Conservation (phyloP, 1,140 invertebrate genomes). For the Ylistrum balloti region DNA sequence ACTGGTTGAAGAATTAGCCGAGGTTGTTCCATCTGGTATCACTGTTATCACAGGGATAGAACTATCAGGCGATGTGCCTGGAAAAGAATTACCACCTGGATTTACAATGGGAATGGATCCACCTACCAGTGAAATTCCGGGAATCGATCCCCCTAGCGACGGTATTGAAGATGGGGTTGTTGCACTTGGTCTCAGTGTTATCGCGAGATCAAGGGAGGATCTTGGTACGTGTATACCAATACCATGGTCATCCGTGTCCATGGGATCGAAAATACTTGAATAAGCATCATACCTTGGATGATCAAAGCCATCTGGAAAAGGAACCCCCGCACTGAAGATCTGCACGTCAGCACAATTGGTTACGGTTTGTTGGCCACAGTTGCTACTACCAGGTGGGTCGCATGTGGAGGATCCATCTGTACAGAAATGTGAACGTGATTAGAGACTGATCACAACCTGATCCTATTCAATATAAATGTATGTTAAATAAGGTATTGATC, state of each 20-base stretch:
- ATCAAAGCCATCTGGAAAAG: background rate
- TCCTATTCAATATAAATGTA: too few species aligned
- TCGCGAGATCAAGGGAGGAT: background rate
- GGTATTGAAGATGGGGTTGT: too few species aligned
- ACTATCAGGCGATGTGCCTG: background rate
- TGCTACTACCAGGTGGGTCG: background rate
- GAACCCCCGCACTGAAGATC: background rate
- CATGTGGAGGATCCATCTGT: background rate
- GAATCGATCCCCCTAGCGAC: background rate
- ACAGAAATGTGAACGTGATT: background rate
- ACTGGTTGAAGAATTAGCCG: too few species aligned
- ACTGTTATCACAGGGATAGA: too few species aligned
- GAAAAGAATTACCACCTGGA: background rate
- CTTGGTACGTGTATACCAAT: background rate
- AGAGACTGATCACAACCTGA: background rate
- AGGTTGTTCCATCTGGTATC: too few species aligned
- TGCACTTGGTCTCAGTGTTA: background rate
- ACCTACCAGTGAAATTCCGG: background rate
- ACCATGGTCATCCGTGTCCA: background rate
- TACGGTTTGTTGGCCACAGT: background rate
- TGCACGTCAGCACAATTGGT: background rate
- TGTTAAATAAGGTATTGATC: too few species aligned
- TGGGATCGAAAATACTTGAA: background rate
- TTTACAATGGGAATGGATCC: background rate
- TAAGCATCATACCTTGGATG: background rate